Base-by-base conservation (phyloP, 1,140 invertebrate genomes). In the Cepaea nemoralis region DNA sequence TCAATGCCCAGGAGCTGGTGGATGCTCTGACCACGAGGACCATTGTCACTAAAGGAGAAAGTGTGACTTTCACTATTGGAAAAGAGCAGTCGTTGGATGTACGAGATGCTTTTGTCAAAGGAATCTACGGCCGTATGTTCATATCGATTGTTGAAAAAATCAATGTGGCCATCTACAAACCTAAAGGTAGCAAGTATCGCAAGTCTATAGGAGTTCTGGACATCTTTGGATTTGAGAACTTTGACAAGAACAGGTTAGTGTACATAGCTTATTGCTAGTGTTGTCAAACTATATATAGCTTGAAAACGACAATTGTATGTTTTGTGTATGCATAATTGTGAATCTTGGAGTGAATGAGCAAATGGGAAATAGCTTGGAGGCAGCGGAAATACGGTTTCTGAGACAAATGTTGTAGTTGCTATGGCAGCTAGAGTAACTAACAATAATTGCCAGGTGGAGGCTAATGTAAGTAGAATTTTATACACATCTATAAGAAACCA, bases 201-300 rank as follows among this genome's bases (percentile, higher is more conserved):
- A 90, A 84, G 27, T 88, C 86, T 35, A 99, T 99, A 82, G 98
- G 98, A 27, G 97, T 99, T 6, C 92, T 99, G 19, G 98, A 99
- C 91, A 99, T 99, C 87, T 99, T 99, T 91, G 98, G 98, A 3
- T 99, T 99, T 92, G 99, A 99, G 93, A 99, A 99, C 91, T 99
- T 99, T 91, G 95, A 96, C 89, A 95, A 96, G 80, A 99, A 99
- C 90, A 98, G 93, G 93, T 94, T 88, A 82, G 69, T 40, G 19
- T n/a, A n/a, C n/a, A n/a, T n/a, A n/a, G n/a, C n/a, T n/a, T n/a
- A n/a, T n/a, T n/a, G n/a, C n/a, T n/a, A n/a, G n/a, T n/a, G n/a
- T n/a, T n/a, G n/a, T n/a, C n/a, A n/a, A n/a, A n/a, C n/a, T n/a
- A n/a, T n/a, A n/a, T n/a, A n/a, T n/a, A n/a, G n/a, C n/a, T n/a